These are phyloP conservation scores for Hozukius guyotensis DNA, from an alignment of 2,797 vertebrate genomes.

Conservation along the genomic window DNA sequence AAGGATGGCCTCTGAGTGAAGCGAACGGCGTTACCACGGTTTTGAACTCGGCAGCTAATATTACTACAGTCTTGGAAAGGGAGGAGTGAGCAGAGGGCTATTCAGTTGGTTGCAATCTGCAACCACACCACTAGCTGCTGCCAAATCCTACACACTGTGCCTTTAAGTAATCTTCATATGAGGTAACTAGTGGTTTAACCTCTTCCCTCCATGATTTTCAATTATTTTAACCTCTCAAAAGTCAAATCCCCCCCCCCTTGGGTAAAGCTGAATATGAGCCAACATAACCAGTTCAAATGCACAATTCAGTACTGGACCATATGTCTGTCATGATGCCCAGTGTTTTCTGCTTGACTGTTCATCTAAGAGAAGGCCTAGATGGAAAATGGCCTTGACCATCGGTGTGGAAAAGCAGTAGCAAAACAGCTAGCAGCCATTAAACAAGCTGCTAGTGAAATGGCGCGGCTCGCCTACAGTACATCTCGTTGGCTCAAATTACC, in stretches of 20 bases:
- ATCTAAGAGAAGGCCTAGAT: conserved; percentile 7
- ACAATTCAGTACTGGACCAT: conserved; percentile 49
- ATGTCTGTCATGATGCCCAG: conserved; percentile 44
- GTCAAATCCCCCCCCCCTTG: background rate
- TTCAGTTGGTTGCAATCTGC: too few relatives aligned
- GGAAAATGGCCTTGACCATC: background rate
- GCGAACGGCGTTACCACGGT: too few relatives aligned
- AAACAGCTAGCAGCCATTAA: conserved; percentile 9
- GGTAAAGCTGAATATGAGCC: conserved; percentile 42
- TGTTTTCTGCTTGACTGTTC: conserved; percentile 56
- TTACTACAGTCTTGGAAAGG: too few relatives aligned
- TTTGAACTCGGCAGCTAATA: too few relatives aligned
- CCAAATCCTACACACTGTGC: too few relatives aligned
- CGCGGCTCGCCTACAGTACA: background rate
- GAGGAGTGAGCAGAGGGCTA: too few relatives aligned
- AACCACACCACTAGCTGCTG: too few relatives aligned
- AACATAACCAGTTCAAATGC: conserved; percentile 51
- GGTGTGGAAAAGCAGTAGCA: conserved; percentile 22
- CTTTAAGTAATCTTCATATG: background rate
- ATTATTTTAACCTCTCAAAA: conserved; percentile 5
- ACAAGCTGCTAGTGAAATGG: conserved; percentile 10
- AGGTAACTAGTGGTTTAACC: background rate
- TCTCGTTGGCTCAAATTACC: background rate
- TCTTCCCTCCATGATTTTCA: background rate
- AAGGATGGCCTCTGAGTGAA: too few relatives aligned